These are phyloP conservation scores for Gnathonemus echidnorhynchus DNA, from an alignment of 2,113 vertebrate genomes.

Conservation along the genomic window DNA sequence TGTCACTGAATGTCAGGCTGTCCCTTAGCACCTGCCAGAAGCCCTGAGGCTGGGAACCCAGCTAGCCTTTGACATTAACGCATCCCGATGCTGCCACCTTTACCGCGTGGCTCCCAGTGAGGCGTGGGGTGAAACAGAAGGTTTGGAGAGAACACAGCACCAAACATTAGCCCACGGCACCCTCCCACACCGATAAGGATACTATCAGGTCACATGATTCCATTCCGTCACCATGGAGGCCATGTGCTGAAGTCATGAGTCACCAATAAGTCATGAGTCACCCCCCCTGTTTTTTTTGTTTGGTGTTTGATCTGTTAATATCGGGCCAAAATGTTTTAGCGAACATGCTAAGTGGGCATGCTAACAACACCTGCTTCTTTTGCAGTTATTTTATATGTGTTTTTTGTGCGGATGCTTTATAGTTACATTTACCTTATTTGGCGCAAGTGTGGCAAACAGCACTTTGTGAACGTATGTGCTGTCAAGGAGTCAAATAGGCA, in stretches of 20 bases:
- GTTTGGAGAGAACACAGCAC: conserved; percentile 31
- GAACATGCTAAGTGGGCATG: neutral
- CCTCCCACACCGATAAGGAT: conserved; percentile 19
- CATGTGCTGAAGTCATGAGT: neutral
- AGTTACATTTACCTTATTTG: neutral
- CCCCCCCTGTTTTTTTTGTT: neutral
- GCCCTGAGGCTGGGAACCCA: neutral
- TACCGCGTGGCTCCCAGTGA: conserved; percentile 21
- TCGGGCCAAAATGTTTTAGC: neutral
- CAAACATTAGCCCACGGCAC: conserved; percentile 11
- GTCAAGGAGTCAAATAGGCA: neutral
- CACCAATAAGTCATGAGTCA: neutral
- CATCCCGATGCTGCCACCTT: conserved; percentile 23
- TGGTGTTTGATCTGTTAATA: neutral
- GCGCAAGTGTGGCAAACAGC: neutral
- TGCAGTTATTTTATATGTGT: neutral
- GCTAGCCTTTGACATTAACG: conserved; percentile 25
- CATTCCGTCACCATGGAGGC: neutral
- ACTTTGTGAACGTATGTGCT: neutral
- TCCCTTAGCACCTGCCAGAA: conserved; percentile 10
- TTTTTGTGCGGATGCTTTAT: neutral
- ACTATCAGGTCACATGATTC: conserved; percentile 17
- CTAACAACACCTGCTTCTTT: neutral
- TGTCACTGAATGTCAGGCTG: conserved; percentile 26
- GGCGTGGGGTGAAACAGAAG: conserved; percentile 17